Conservation (phyloP, 2,888 invertebrate genomes). For the Acanthosepion pharaonis region DNA sequence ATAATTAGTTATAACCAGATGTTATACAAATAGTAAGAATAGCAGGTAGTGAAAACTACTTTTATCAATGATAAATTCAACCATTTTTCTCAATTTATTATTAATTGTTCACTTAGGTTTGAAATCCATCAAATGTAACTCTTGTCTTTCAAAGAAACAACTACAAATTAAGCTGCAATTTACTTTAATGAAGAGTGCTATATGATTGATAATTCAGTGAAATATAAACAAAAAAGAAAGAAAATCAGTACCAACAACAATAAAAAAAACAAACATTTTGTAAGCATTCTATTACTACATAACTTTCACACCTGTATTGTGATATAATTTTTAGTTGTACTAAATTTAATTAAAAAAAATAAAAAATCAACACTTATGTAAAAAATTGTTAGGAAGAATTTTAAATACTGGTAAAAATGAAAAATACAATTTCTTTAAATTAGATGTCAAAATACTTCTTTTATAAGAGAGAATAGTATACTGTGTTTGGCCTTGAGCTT, state of each 20-base stretch:
- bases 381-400: neutral
- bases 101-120: neutral
- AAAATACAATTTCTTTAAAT: neutral
- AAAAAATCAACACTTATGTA: neutral
- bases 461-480: neutral
- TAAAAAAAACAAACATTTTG: neutral
- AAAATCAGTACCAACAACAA: neutral
- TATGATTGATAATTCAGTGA: neutral
- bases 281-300: neutral
- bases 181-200: neutral
- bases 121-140: neutral
- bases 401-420: neutral
- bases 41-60: neutral
- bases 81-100: neutral
- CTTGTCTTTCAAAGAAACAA: neutral
- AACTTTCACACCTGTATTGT: neutral
- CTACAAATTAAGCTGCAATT: neutral
- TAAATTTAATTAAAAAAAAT: neutral
- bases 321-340: neutral
- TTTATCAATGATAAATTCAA: neutral
- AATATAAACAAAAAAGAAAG: no score
- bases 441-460: neutral
- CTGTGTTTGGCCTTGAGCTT: neutral
- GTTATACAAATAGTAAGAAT: neutral
- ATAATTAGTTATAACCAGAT: neutral